Conservation (phyloP, 2,797 vertebrate genomes). For the Sebastes trivittatus region DNA sequence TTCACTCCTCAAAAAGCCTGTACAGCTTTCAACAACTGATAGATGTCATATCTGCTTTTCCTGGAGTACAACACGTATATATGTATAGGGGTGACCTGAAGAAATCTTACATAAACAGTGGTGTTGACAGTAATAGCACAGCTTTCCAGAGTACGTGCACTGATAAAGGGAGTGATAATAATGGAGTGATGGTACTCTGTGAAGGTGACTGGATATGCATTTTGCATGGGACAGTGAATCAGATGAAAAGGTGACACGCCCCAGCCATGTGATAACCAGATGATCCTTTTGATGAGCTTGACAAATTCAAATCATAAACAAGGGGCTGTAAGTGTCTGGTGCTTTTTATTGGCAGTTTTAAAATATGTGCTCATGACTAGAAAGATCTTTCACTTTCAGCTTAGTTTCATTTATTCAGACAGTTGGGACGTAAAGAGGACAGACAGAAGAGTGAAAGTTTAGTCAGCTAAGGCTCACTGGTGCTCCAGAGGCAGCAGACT, state of each 20-base stretch:
- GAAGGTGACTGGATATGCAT: slow-evolving; percentile 51
- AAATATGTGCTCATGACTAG: not conserved
- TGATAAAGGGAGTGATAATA: slow-evolving; percentile 43
- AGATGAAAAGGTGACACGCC: not conserved
- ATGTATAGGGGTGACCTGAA: slow-evolving; percentile 21
- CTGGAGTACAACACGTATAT: not conserved
- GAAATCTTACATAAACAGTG: slow-evolving; percentile 63
- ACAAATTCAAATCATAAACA: slow-evolving; percentile 7
- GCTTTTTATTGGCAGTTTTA: not conserved
- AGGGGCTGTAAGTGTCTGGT: not conserved
- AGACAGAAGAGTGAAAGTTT: not conserved
- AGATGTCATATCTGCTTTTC: slow-evolving; percentile 1
- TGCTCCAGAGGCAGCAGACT: slow-evolving; percentile 4
- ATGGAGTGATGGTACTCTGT: slow-evolving; percentile 20
- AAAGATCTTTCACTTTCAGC: not conserved
- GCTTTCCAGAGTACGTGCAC: slow-evolving; percentile 23
- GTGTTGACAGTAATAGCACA: slow-evolving; percentile 74
- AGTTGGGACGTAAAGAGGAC: not conserved
- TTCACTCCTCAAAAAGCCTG: not conserved
- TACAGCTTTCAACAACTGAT: not conserved
- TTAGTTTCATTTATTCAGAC: not conserved
- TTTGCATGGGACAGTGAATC: not conserved
- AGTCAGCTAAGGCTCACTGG: not conserved
- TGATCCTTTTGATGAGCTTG: not conserved
- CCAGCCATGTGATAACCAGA: not conserved